Base-by-base conservation (phyloP, 2,888 invertebrate species). In the Campaea margaritaria region DNA sequence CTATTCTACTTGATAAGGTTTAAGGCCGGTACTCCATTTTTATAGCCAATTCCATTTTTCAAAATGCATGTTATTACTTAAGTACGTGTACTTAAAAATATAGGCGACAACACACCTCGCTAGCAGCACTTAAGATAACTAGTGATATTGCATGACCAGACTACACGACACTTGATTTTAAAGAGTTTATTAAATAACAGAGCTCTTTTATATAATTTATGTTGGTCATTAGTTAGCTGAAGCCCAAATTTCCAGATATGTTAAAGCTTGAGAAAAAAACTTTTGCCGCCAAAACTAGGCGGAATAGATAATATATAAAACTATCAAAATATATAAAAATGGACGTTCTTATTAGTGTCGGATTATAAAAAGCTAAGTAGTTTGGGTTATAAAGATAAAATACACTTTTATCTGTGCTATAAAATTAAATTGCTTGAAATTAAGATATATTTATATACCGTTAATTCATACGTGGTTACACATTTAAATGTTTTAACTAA, bases 61-160 rank as follows among this genome's bases (percentile, higher is more conserved):
- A 62, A 66, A 60, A 65, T 59, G 68, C 69, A 66, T 69, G 62
- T 72, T 61, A 73, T 64, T 71, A 64, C 73, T 63, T 70, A 64
- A 64, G 36, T 31, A 9, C 31, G 0, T 31, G 9, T 31, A 10
- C 31, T 3, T 31, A 2, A 3, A n/a, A 36, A 65, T 60, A 54
- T 51, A 69, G 68, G 73, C 71, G 76, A 74, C 73, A 75, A 74
- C 66, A 66, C 67, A 69, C 70, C 58, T 65, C 65, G 63, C 55
- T 66, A 59, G 67, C 67, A 34, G 62, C 72, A 70, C 44, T 78
- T 76, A 70, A 78, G 75, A 77, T 77, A 75, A 73, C 48, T n/a
- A n/a, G n/a, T n/a, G n/a, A n/a, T n/a, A 5, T 60, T 50, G 15
- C 14, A 15, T 11, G 39, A 45, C 65, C 60, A 64, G n/a, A 38